Evolutionary conservation across 2,797 vertebrate species (phyloP).

Genomic region (Coilia nasus): DNA sequence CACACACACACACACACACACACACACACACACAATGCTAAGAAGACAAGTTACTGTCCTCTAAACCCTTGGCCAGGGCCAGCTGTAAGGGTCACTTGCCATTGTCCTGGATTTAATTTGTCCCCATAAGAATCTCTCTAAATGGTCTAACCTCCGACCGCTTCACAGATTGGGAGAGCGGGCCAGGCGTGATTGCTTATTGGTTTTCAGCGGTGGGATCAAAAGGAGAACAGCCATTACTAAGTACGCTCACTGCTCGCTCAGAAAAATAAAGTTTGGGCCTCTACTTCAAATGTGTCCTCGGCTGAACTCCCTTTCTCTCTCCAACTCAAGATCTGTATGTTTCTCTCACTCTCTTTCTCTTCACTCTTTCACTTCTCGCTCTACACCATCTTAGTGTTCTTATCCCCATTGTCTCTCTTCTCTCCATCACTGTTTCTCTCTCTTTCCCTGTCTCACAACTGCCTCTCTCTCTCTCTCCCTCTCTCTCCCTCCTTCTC

Average conservation of each 20-base stretch:
- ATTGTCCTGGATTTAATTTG: conserved; percentile 7
- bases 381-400: neutral
- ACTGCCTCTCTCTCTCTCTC: neutral
- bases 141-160: neutral
- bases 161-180: neutral
- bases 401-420: neutral
- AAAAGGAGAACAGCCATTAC: neutral
- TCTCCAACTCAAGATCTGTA: neutral
- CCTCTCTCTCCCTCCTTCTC: no score
- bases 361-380: neutral
- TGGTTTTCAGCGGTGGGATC: neutral
- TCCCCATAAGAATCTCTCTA: neutral
- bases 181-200: neutral
- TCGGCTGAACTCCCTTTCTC: conserved; percentile 2
- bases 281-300: neutral
- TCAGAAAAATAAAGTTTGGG: neutral
- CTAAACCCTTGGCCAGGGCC: neutral
- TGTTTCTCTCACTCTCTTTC: neutral
- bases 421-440: neutral
- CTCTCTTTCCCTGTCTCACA: neutral
- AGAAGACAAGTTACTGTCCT: neutral
- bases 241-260: neutral
- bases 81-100: neutral
- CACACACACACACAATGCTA: neutral
- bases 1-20: conserved; percentile 20